These are phyloP conservation scores for Otus sunia DNA, from an alignment of 2,113 vertebrate genomes.

Conservation along the genomic window DNA sequence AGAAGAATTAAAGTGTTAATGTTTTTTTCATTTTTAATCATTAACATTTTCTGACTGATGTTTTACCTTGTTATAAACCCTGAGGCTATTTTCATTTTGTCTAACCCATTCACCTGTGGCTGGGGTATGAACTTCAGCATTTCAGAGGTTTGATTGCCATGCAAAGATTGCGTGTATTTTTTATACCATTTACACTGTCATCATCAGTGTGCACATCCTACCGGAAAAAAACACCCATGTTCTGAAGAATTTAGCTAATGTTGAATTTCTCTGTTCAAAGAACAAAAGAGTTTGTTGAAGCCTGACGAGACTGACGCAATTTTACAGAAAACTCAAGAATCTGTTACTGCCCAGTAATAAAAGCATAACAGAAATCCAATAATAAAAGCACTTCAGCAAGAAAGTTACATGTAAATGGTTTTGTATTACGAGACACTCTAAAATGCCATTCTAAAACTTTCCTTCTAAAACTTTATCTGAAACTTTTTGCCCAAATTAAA, in stretches of 20 bases:
- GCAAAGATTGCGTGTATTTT: not conserved
- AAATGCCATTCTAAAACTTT: not conserved
- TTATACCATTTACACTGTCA: not conserved
- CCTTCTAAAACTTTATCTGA: not conserved
- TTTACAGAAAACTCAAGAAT: not conserved
- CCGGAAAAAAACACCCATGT: not conserved
- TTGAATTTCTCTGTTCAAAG: not conserved
- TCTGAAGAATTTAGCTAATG: not conserved
- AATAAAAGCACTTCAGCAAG: not conserved
- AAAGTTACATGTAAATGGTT: not conserved
- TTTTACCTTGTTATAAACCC: not conserved
- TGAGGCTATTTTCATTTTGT: not conserved
- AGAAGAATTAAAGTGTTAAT: not conserved
- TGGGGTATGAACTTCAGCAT: not conserved
- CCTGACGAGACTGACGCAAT: not conserved
- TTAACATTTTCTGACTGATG: not conserved
- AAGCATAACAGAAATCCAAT: not conserved
- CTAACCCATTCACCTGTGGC: not conserved
- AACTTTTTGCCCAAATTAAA: not conserved
- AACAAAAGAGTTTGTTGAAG: not conserved
- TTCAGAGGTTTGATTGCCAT: not conserved
- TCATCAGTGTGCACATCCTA: not conserved
- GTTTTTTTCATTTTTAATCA: not conserved
- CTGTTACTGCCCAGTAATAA: not conserved
- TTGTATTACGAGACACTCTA: not conserved